Conservation (phyloP, 2,888 invertebrate species). For the Bellardia bayeri region DNA sequence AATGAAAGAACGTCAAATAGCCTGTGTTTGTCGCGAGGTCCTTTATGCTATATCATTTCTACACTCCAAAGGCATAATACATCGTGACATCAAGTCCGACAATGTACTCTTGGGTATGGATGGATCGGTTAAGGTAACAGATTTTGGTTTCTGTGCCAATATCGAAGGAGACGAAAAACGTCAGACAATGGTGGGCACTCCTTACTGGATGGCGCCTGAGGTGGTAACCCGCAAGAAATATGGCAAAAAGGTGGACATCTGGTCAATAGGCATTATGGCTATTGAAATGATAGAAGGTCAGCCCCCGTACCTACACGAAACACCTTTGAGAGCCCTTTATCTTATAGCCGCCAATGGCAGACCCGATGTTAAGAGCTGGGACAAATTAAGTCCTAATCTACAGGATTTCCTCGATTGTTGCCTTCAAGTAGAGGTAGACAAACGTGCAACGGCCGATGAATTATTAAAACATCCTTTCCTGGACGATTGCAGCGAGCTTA, state of each 20-base stretch:
- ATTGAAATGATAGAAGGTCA: conserved; percentile 97
- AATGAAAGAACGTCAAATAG: conserved; percentile 98
- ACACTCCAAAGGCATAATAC: conserved; percentile 95
- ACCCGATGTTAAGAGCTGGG: conserved; percentile 94
- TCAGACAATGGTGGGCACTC: conserved; percentile 99
- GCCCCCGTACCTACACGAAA: conserved; percentile 98
- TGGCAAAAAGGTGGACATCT: conserved; percentile 96
- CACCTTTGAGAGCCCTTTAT: conserved; percentile 95
- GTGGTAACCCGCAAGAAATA: conserved; percentile 97
- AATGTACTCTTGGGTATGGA: conserved; percentile 97
- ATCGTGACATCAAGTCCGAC: conserved; percentile 98
- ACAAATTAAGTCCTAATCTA: conserved; percentile 90
- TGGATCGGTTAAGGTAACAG: conserved; percentile 95
- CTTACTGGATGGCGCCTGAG: conserved; percentile 98
- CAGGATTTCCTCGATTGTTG: conserved; percentile 95
- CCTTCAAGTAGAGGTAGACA: conserved; percentile 94
- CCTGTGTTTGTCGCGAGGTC: conserved; percentile 96
- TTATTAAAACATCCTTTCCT: conserved; percentile 95
- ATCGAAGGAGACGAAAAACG: conserved; percentile 96
- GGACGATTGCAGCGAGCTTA: conserved; percentile 92
- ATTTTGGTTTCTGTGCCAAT: conserved; percentile 99
- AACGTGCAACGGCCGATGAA: conserved; percentile 94
- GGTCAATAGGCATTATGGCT: conserved; percentile 99
- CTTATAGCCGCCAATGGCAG: conserved; percentile 97
- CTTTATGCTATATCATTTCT: conserved; percentile 95